Conservation (phyloP, 2,888 invertebrate genomes). For the Tetragonula carbonaria region DNA sequence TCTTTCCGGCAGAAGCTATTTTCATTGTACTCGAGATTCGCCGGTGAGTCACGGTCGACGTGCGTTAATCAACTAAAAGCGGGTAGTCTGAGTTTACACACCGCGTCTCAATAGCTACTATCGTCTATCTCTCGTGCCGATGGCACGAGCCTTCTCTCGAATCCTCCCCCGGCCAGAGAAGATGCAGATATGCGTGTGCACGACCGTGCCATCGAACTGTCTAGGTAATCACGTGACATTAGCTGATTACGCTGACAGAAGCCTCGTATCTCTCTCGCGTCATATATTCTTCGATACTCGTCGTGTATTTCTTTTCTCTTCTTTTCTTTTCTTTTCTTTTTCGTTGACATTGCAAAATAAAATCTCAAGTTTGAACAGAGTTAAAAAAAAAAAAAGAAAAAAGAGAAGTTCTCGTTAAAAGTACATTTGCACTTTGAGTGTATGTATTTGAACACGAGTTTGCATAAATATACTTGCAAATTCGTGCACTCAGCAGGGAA, state of each 20-base stretch:
- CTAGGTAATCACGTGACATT: constrained; percentile 56
- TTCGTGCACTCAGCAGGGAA: no score
- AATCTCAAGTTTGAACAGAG: no score
- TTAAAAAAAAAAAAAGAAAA: no score
- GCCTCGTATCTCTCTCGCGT: no score
- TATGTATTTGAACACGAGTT: no score
- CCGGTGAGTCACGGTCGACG: constrained; percentile 66
- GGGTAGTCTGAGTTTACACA: constrained; percentile 78
- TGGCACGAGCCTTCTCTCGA: constrained; percentile 51
- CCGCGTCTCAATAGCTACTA: constrained; percentile 72
- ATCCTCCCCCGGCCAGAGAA: neutral
- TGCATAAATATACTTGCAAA: no score
- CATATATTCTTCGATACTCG: no score
- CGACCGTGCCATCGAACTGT: constrained; percentile 36
- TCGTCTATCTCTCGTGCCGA: constrained; percentile 72
- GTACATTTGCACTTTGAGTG: no score
- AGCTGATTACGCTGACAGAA: constrained; percentile 52
- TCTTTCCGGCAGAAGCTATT: constrained; percentile 75
- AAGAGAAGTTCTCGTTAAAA: no score
- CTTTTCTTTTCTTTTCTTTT: no score
- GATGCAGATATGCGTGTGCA: constrained; percentile 33
- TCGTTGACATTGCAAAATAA: no score
- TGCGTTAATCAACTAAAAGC: constrained; percentile 81
- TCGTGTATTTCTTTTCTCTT: no score
- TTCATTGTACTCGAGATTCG: constrained; percentile 74